Base-by-base conservation (phyloP, 2,888 invertebrate species). In the Synanthedon myopaeformis region DNA sequence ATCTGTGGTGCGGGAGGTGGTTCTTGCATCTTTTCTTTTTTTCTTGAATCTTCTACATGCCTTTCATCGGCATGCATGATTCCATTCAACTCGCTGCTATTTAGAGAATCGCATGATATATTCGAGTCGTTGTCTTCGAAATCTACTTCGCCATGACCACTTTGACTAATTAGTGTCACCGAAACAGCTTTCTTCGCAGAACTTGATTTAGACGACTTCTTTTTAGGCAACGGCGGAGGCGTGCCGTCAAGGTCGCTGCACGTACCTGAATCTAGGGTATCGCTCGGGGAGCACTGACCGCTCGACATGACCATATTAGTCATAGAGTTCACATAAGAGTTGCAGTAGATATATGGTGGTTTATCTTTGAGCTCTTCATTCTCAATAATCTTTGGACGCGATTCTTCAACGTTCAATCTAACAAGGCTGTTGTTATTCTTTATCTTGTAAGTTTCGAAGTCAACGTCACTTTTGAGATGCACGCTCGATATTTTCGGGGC, bases 221-320 rank as follows among this genome's bases (percentile, higher is more conserved):
- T 92, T 83, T 92, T 92, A 63, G 91, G 91, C 17, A 91, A 89
- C 58, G 92, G 81, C 2, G 92, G 92, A 54, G 93, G 92, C 19
- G 92, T 92, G 48, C 91, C 91, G 66, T 95, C 94, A 64, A 94
- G 87, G 78, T 95, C 95, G 73, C 94, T 94, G 80, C 95, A 94
- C 42, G 94, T 95, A 51, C 95, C 95, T 56, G 94, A 95, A 79
- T 95, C 95, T 58, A 94, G 74, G 0, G 94, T 94, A 68, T 94
- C 94, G 67, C 92, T 93, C 1, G 94, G 94, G 41, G 94, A 94
- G 67, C 93, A 93, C 69, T 95, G 94, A 1, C 94, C 94, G 70
- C 93, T 94, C 52, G 93, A 92, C 90, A 93, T 92, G 54, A 92
- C 84, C 80, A 88, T 88, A 58, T 82, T 86, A 6, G 83, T 78